Conservation (phyloP, 2,888 invertebrate species). For the Spilarctia lutea region DNA sequence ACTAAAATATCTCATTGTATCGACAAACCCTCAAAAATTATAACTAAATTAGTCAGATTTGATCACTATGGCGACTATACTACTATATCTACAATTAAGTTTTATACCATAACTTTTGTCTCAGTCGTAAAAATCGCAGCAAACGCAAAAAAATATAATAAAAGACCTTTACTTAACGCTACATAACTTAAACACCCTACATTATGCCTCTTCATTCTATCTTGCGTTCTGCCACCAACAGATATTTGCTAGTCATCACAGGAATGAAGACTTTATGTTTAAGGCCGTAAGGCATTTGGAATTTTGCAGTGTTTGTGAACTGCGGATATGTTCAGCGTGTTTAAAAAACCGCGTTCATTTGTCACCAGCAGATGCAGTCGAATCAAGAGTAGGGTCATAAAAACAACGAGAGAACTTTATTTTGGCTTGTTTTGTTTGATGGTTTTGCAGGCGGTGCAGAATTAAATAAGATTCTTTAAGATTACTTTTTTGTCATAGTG, state of each 20-base stretch:
- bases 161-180: slow-evolving; percentile 68
- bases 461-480: neutral
- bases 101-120: slow-evolving; percentile 35
- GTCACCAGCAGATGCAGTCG: slow-evolving; percentile 84
- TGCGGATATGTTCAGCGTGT: slow-evolving; percentile 73
- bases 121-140: slow-evolving; percentile 46
- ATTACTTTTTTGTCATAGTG: neutral
- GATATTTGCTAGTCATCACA: slow-evolving; percentile 14
- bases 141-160: slow-evolving; percentile 63
- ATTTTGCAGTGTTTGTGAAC: slow-evolving; percentile 51
- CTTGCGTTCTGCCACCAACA: slow-evolving; percentile 51
- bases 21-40: no score
- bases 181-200: slow-evolving; percentile 77
- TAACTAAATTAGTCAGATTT: no score
- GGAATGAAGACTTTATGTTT: slow-evolving; percentile 49
- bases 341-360: slow-evolving; percentile 85
- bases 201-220: slow-evolving; percentile 71
- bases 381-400: slow-evolving; percentile 66
- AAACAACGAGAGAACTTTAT: slow-evolving; percentile 33
- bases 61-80: no score
- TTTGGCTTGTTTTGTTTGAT: neutral
- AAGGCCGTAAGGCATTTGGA: slow-evolving; percentile 40
- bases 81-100: neutral
- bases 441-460: neutral
- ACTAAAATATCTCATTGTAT: no score